phyloP scores from a whole-genome alignment of 2,888 invertebrate species.

The Dorcus parallelipipedus region DNA sequence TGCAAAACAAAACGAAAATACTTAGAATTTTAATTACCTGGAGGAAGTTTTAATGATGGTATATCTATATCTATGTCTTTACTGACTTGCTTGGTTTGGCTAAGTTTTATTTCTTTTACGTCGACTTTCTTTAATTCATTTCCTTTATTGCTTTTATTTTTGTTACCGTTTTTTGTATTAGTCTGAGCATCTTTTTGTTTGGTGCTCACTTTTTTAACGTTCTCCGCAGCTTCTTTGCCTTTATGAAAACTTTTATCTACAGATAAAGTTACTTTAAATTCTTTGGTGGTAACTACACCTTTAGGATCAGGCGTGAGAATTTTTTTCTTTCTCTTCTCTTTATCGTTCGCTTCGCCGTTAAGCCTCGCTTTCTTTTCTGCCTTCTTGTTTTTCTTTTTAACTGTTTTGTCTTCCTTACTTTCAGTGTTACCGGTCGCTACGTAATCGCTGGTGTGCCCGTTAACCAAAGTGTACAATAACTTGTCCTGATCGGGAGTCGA shows the following conservation, averaged over 20 bases:
- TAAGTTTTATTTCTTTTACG: background rate
- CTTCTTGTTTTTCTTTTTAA: conserved; percentile 15
- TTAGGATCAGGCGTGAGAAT: conserved; percentile 5
- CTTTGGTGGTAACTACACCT: conserved; percentile 27
- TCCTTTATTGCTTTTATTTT: conserved; percentile 17
- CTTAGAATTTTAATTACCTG: conserved; percentile 25
- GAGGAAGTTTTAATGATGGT: conserved; percentile 43
- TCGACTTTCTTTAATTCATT: conserved; percentile 20
- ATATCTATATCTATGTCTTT: conserved; percentile 35
- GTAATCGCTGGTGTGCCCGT: conserved; percentile 51
- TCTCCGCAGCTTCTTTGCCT: conserved; percentile 15
- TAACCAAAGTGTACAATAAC: conserved; percentile 67
- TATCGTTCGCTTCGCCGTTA: conserved; percentile 14
- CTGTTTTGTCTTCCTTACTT: conserved; percentile 18
- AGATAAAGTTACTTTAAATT: conserved; percentile 41
- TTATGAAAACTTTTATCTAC: conserved; percentile 30
- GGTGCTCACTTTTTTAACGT: conserved; percentile 20
- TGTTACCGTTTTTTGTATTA: conserved; percentile 21
- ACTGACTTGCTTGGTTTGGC: background rate
- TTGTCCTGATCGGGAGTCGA: conserved; percentile 71
- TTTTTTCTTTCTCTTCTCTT: conserved; percentile 19
- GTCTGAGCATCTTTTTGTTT: conserved; percentile 19
- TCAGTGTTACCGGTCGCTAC: conserved; percentile 12
- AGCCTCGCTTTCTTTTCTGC: conserved; percentile 6
- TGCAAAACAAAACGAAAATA: no score